Percentiles rank a stretch among this genome's conserved stretches.
These are phyloP conservation scores for Monomorium pharaonis DNA, from an alignment of 1,140 invertebrate genomes.

Conservation along the genomic window DNA sequence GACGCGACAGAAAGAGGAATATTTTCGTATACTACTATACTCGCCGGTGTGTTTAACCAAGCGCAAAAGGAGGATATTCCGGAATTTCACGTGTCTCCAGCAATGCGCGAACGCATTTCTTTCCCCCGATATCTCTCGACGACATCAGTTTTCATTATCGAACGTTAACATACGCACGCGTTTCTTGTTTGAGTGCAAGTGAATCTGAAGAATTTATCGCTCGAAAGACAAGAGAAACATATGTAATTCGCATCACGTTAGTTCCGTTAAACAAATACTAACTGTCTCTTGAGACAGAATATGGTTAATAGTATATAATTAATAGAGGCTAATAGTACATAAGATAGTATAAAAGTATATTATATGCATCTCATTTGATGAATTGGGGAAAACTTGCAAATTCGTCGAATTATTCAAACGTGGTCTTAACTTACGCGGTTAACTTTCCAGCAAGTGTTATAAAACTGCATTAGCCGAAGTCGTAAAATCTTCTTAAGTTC, in stretches of 20 bases:
- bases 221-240: not conserved
- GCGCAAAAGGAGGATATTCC: slow-evolving; percentile 34
- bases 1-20: slow-evolving; percentile 25
- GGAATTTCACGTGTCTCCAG: slow-evolving; percentile 27
- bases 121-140: not conserved
- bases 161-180: not conserved
- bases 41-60: slow-evolving; percentile 47
- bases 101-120: slow-evolving; percentile 4
- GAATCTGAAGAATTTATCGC: not conserved
- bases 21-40: slow-evolving; percentile 28
- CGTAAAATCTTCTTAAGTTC: slow-evolving; percentile 66
- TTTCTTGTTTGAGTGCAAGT: not conserved
- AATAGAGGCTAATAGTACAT: not conserved
- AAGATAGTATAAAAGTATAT: not conserved
- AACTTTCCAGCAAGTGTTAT: slow-evolving; percentile 38
- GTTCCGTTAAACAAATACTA: not conserved
- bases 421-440: slow-evolving; percentile 1
- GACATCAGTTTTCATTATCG: not conserved
- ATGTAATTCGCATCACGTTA: not conserved
- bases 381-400: slow-evolving; percentile 35
- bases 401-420: slow-evolving; percentile 23
- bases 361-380: not conserved
- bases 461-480: slow-evolving; percentile 49
- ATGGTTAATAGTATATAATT: not conserved
- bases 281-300: not conserved